Conservation (phyloP, 2,113 vertebrate species). For the rabbit (Oryctolagus cuniculus) region DNA sequence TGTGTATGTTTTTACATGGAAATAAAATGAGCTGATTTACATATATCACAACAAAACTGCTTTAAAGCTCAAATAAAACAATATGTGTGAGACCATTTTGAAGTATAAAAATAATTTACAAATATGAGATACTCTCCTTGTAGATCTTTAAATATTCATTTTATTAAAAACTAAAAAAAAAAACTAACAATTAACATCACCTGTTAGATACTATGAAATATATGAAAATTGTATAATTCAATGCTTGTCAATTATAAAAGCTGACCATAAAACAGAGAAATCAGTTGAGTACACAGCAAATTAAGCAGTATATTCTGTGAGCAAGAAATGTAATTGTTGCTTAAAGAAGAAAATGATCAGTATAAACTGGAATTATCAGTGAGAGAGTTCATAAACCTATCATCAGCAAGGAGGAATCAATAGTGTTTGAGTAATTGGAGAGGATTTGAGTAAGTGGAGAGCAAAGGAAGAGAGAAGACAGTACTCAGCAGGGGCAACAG, state of each 20-base stretch:
- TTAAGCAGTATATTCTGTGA: not conserved
- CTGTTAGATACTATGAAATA: not conserved
- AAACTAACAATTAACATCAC: not conserved
- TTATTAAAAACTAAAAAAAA: constrained; percentile 8
- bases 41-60: not conserved
- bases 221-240: not conserved
- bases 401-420: not conserved
- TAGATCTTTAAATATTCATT: not conserved
- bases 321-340: not conserved
- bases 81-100: not conserved
- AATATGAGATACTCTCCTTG: not conserved
- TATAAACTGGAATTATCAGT: not conserved
- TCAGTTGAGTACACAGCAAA: constrained; percentile 37
- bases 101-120: not conserved
- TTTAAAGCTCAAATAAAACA: not conserved
- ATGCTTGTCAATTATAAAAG: not conserved
- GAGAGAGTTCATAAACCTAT: not conserved
- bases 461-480: not conserved
- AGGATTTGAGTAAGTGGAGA: constrained; percentile 16
- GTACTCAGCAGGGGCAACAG: not conserved
- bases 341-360: constrained; percentile 55
- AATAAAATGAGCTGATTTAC: not conserved
- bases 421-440: not conserved
- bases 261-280: not conserved
- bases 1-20: not conserved